Conservation (phyloP, 2,113 vertebrate genomes). For the Halcyon malimbica region DNA sequence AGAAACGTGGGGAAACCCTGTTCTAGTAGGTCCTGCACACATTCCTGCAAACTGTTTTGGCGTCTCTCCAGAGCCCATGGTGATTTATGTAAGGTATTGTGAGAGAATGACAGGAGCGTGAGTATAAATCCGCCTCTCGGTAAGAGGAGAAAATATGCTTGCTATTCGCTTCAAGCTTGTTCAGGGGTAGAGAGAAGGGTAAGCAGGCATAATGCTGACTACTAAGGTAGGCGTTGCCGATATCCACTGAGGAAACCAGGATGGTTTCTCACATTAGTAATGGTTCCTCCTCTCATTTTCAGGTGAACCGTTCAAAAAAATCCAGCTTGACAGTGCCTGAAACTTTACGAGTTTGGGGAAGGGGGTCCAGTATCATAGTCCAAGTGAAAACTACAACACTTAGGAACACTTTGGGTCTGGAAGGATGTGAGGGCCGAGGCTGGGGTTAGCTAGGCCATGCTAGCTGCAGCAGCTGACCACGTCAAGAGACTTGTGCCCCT, state of each 20-base stretch:
- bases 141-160: not conserved
- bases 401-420: not conserved
- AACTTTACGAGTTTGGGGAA: not conserved
- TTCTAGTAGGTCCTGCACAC: not conserved
- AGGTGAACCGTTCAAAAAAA: not conserved
- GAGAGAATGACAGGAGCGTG: not conserved
- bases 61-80: not conserved
- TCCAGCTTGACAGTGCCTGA: not conserved
- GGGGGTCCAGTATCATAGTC: not conserved
- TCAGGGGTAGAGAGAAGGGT: not conserved
- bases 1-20: not conserved
- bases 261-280: not conserved
- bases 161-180: not conserved
- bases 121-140: not conserved
- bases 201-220: not conserved
- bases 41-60: not conserved
- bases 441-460: not conserved
- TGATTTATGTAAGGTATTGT: conserved; percentile 12
- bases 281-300: not conserved
- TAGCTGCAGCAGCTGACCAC: not conserved
- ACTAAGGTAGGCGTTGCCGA: not conserved
- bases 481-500: not conserved
- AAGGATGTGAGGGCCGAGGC: not conserved
- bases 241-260: not conserved
- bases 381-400: not conserved